These are phyloP conservation scores for Pluvialis apricaria DNA, from an alignment of 2,113 vertebrate species.

Conservation along the genomic window DNA sequence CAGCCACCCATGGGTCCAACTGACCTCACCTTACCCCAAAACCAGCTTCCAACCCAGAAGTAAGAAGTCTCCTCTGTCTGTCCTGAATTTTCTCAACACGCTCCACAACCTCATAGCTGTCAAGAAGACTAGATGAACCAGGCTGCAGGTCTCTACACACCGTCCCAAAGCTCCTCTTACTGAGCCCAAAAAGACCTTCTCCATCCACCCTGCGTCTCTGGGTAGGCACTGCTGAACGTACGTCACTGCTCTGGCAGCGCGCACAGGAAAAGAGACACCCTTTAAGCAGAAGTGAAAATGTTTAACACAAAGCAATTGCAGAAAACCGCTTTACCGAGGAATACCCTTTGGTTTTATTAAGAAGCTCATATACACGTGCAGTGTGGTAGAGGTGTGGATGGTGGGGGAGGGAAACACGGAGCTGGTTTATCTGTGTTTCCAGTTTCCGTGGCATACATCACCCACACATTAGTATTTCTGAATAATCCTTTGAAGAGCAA, in stretches of 20 bases:
- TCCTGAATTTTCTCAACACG: neutral
- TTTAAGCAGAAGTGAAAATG: slow-evolving; percentile 46
- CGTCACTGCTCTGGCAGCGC: neutral
- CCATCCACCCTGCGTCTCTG: rapidly evolving
- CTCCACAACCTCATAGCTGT: rapidly evolving
- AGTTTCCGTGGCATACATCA: neutral
- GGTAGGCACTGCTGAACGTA: neutral
- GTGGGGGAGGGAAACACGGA: neutral
- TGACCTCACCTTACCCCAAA: neutral
- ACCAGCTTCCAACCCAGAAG: neutral
- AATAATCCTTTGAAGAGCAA: neutral
- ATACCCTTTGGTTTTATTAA: slow-evolving; percentile 53
- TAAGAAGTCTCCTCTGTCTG: neutral
- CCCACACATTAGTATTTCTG: neutral
- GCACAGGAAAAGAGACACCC: neutral
- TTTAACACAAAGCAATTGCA: slow-evolving; percentile 29
- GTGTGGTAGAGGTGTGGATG: neutral
- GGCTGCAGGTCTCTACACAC: neutral
- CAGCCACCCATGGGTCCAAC: neutral
- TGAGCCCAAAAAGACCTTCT: neutral
- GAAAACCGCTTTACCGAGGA: slow-evolving; percentile 53
- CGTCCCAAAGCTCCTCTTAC: neutral
- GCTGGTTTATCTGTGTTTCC: neutral
- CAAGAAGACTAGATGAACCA: rapidly evolving
- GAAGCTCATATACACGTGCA: neutral